Evolutionary conservation across 2,797 vertebrate genomes (phyloP), one percentile per base, ranked within the genome.

Genomic region (Molossus alvarezi): DNA sequence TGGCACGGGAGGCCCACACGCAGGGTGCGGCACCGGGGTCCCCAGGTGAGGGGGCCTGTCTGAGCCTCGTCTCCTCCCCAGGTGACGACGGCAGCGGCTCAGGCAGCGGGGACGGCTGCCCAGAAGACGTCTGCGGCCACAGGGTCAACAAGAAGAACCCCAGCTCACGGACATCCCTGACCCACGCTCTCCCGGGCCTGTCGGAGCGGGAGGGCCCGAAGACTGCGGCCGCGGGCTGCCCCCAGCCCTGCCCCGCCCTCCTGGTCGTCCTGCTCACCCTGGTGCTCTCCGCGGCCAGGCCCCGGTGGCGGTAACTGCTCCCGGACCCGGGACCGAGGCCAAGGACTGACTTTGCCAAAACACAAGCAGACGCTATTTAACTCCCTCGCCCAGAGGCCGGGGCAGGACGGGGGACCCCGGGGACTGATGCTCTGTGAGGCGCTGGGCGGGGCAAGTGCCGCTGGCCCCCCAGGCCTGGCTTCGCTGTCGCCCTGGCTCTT

Each of bases 31-130:
- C 25, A 0, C 73, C 0, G 0, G 37, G 88, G 48, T 13, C 27
- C 25, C 9, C 12, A 0, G 21, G 10, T 25, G 48, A 55, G 29
- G 3, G 0, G 6, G 48, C 62, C 82, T 33, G 9, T 58, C 62
- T 64, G 48, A 98, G 57, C 25, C 37, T 14, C 2, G 18, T 81
- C 27, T 96, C 77, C 57, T 64, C 41, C 0, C 0, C 97, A 99
- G 99, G 99, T 94, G 99, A 99, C 0, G 99, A 99, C 20, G 95
- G 98, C 96, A 99, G 99, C 0, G 98, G 99, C 92, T 99, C 99
- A 0, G 99, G 99, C 53, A 99, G 99, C 0, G 99, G 98, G 0
- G 98, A 98, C 1, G 97, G 98, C 96, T 99, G 99, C 97, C 97
- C 95, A 0, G 98, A 99, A 0, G 98, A 98, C 0, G 29, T 95